Conservation (phyloP, 2,113 vertebrate genomes). For the Hystrix brachyura region DNA sequence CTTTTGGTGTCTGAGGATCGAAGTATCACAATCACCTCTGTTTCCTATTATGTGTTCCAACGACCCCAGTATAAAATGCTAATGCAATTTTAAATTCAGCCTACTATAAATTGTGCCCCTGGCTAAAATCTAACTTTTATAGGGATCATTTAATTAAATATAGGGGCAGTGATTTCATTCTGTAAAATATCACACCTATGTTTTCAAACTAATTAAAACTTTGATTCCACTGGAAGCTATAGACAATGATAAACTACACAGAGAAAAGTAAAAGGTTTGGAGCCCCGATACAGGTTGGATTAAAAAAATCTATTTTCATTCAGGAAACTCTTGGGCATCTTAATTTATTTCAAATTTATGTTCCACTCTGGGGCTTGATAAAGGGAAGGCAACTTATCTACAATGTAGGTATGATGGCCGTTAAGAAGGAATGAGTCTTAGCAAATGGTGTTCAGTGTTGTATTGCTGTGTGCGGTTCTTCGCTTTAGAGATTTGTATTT, state of each 20-base stretch:
- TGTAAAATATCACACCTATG: conserved; percentile 80
- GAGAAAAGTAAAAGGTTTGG: conserved; percentile 10
- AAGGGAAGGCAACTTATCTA: background rate
- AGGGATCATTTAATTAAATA: conserved; percentile 81
- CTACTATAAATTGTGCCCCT: conserved; percentile 67
- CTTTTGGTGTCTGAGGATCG: background rate
- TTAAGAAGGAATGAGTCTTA: background rate
- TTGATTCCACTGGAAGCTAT: conserved; percentile 46
- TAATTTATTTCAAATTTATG: conserved; percentile 70
- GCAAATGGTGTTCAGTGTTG: background rate
- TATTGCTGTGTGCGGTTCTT: background rate
- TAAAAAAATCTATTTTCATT: conserved; percentile 48
- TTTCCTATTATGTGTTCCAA: background rate
- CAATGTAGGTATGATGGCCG: background rate
- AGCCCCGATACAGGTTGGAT: conserved; percentile 1
- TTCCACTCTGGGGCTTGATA: conserved; percentile 37
- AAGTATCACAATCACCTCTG: background rate
- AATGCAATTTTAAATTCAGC: conserved; percentile 52
- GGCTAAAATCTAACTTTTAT: conserved; percentile 73
- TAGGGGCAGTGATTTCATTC: conserved; percentile 67
- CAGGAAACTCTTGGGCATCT: conserved; percentile 25
- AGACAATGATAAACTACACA: background rate
- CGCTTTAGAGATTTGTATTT: background rate
- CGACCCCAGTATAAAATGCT: background rate
- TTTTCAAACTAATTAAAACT: conserved; percentile 79